Conservation (phyloP, 2,888 invertebrate genomes). For the Drosophila eohydei region DNA sequence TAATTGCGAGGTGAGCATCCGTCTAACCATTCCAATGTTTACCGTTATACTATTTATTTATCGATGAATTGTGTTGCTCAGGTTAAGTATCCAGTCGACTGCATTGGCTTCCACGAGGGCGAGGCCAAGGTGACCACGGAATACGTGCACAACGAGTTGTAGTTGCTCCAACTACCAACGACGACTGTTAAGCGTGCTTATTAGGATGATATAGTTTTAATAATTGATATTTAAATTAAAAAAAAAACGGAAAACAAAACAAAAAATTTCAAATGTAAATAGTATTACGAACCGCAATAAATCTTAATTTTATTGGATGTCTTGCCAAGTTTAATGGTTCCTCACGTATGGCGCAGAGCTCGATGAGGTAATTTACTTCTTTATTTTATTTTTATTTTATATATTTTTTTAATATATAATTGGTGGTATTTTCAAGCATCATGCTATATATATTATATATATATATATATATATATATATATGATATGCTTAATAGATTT, state of each 20-base stretch:
- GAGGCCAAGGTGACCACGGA: conserved; percentile 93
- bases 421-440: too few relatives aligned
- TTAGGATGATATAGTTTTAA: conserved; percentile 65
- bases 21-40: conserved; percentile 37
- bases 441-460: too few relatives aligned
- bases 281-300: conserved; percentile 76
- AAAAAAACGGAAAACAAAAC: conserved; percentile 20
- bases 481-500: too few relatives aligned
- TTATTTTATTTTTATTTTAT: too few relatives aligned
- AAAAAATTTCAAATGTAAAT: conserved; percentile 67
- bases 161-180: conserved; percentile 65
- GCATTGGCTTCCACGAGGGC: conserved; percentile 92
- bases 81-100: conserved; percentile 88
- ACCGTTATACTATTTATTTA: conserved; percentile 34
- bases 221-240: conserved; percentile 3
- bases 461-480: too few relatives aligned
- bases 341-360: too few relatives aligned
- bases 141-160: conserved; percentile 92
- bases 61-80: conserved; percentile 30
- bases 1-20: conserved; percentile 89
- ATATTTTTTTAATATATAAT: too few relatives aligned
- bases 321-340: not conserved
- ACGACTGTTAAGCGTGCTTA: conserved; percentile 53
- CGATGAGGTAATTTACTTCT: too few relatives aligned
- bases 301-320: conserved; percentile 58